Conservation (phyloP, 2,888 invertebrate genomes). For the Parnassius smintheus region DNA sequence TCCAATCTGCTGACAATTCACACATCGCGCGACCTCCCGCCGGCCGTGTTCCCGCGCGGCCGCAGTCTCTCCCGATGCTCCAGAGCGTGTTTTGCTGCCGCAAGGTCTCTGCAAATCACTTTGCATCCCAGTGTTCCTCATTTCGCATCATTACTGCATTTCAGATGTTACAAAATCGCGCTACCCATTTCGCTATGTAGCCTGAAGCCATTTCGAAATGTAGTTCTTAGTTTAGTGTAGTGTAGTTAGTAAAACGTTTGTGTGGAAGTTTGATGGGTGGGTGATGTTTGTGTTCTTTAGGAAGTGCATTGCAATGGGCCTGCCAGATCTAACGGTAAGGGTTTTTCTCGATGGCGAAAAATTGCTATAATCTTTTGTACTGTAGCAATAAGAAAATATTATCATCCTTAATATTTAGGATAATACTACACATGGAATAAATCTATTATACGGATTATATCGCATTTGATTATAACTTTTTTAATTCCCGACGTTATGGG, state of each 20-base stretch:
- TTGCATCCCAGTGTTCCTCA: background rate
- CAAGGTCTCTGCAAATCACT: slow-evolving; percentile 54
- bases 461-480: too few species aligned
- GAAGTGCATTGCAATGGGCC: slow-evolving; percentile 66
- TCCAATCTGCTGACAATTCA: slow-evolving; percentile 36
- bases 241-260: slow-evolving; percentile 31
- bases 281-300: slow-evolving; percentile 73
- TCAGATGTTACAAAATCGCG: background rate
- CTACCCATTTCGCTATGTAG: slow-evolving; percentile 9
- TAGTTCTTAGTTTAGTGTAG: slow-evolving; percentile 32
- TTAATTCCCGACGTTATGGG: too few species aligned
- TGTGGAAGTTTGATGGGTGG: slow-evolving; percentile 28
- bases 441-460: too few species aligned
- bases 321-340: slow-evolving; percentile 75
- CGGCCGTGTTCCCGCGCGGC: slow-evolving; percentile 30
- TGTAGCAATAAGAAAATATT: too few species aligned
- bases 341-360: background rate
- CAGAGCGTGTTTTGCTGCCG: slow-evolving; percentile 75
- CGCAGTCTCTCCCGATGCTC: slow-evolving; percentile 68
- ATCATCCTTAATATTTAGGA: too few species aligned
- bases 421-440: too few species aligned
- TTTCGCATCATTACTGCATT: slow-evolving; percentile 11
- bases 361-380: too few species aligned
- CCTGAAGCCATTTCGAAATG: slow-evolving; percentile 30
- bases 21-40: slow-evolving; percentile 22